Conservation (phyloP, 2,797 vertebrate genomes). For the Micromesistius poutassou region DNA sequence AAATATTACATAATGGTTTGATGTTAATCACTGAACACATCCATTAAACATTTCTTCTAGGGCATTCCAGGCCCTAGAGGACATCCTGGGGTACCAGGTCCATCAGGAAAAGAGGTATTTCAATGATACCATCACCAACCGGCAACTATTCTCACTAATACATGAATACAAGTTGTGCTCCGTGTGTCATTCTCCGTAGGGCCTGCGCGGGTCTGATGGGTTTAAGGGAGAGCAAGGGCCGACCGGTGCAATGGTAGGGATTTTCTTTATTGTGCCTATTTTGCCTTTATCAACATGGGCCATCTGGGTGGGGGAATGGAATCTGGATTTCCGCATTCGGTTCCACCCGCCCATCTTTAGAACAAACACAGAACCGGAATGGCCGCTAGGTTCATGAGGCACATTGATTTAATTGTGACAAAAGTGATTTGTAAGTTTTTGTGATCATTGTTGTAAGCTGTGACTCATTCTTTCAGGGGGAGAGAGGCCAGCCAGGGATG, state of each 20-base stretch:
- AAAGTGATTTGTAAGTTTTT: background rate
- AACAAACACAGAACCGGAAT: background rate
- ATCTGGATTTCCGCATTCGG: background rate
- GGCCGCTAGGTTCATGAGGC: background rate
- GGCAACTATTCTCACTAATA: background rate
- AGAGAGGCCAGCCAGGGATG: conserved; percentile 85
- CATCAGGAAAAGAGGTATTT: conserved; percentile 82
- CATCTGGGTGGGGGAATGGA: background rate
- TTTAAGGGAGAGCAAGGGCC: conserved; percentile 86
- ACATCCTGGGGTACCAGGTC: conserved; percentile 79
- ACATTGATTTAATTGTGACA: background rate
- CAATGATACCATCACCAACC: background rate
- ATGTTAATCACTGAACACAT: background rate
- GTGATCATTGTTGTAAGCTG: background rate
- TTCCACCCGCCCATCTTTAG: background rate
- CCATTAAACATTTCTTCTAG: conserved; percentile 35
- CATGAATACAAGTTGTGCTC: conserved; percentile 2
- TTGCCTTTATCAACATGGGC: background rate
- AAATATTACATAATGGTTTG: background rate
- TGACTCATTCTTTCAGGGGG: conserved; percentile 76
- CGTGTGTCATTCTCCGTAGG: conserved; percentile 68
- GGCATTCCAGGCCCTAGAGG: conserved; percentile 83
- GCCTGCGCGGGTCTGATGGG: conserved; percentile 80
- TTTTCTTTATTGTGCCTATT: conserved; percentile 22
- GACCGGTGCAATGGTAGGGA: conserved; percentile 82